Evolutionary conservation across 2,888 invertebrate genomes (phyloP), one percentile per base, ranked within the genome.

Genomic region (Heliconius ethilla): DNA sequence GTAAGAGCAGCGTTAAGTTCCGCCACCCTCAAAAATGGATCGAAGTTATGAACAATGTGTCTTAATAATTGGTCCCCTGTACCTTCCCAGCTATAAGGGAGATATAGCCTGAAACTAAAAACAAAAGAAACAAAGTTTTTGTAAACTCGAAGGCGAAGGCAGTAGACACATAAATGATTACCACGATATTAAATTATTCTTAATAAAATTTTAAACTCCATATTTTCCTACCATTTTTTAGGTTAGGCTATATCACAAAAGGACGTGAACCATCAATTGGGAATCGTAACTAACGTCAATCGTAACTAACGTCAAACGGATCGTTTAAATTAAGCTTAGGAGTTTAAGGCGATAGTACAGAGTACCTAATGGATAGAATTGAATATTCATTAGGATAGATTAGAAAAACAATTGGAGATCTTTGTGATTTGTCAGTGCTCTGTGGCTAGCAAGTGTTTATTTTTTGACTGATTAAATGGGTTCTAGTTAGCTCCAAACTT

Each of bases 241-340:
- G 5, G 37, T 59, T 33, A 37, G 15, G 33, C 29, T 29, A 65
- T 63, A 45, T 75, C 27, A 70, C 75, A 59, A 83, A 84, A 83
- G 80, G 83, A 84, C 85, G 85, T 84, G 83, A 83, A 83, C 81
- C 80, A 86, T 86, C 85, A 81, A 78, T 81, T 78, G 80, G 80
- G 75, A 78, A n/a, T n/a, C 88, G 88, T 89, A 89, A 89, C 89
- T 90, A 90, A 90, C 90, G 88, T 85, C 87, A 86, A 89, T n/a
- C 88, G 88, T 89, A 89, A 89, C 89, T 90, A 90, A 90, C 90
- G 88, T 85, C 87, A 86, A 89, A 87, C 87, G 86, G 88, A 85
- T 86, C 75, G 82, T 83, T 83, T 82, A 81, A 83, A 82, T 82
- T 77, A 80, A 83, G 83, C 82, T 80, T 80, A 81, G 80, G 80